Evolutionary conservation across 2,113 vertebrate genomes (phyloP).

Genomic region (Apus apus): DNA sequence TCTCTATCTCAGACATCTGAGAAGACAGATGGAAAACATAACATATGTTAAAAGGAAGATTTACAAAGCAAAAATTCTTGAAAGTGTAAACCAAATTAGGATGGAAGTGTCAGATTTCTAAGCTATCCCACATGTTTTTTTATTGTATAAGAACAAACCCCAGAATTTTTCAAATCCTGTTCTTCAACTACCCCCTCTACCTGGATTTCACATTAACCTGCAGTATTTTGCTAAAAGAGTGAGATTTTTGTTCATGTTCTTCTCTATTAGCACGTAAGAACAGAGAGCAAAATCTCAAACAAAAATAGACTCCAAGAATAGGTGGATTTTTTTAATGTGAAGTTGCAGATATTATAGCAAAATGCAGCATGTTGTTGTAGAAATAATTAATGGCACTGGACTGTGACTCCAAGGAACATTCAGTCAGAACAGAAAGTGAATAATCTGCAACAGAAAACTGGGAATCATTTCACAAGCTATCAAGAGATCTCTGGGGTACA

Average conservation of each 20-base stretch:
- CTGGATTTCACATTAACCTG: neutral
- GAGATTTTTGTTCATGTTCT: neutral
- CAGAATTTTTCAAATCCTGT: neutral
- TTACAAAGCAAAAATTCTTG: slow-evolving; percentile 64
- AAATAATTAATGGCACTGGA: slow-evolving; percentile 35
- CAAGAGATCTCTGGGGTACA: neutral
- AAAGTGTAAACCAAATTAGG: slow-evolving; percentile 57
- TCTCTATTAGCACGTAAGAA: neutral
- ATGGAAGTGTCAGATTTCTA: slow-evolving; percentile 45
- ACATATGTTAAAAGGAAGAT: slow-evolving; percentile 53
- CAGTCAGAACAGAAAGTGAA: slow-evolving; percentile 1
- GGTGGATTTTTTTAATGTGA: neutral
- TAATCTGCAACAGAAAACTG: slow-evolving; percentile 20
- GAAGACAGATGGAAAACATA: slow-evolving; percentile 66
- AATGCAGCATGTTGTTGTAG: neutral
- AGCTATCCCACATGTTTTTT: slow-evolving; percentile 37
- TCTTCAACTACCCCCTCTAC: neutral
- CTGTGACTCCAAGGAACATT: neutral
- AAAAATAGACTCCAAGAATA: neutral
- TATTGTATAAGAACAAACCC: neutral
- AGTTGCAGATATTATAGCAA: neutral
- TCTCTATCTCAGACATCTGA: slow-evolving; percentile 41
- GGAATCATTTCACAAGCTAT: slow-evolving; percentile 19
- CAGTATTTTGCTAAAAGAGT: neutral
- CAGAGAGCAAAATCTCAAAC: neutral